Base-by-base conservation (phyloP, 2,888 invertebrate genomes). In the Scaptodrosophila latifasciaeformis region DNA sequence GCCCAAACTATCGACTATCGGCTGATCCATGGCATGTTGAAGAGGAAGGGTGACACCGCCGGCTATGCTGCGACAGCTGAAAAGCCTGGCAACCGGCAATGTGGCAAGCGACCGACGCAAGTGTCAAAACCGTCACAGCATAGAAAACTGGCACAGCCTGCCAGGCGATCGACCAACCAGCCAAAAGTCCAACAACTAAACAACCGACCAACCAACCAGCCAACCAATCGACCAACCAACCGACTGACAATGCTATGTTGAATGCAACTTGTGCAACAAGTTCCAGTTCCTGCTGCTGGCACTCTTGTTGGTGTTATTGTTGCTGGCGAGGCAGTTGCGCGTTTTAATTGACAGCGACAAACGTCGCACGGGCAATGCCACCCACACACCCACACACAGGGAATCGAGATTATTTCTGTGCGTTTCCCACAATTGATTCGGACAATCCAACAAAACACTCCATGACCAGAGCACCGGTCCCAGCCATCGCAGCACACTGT, bases 371-470 rank as follows among this genome's bases (percentile, higher is more conserved):
- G 64, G 64, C 67, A 66, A 70, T 68, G 67, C 74, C 72, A 74
- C 68, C 74, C 77, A 74, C 72, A 62, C 68, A 60, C 49, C 61
- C 56, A 54, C 45, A 60, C n/a, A 29, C 34, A 44, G 48, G 30
- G 44, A 39, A 54, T 65, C 40, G 35, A 59, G 69, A 70, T 77
- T 72, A 67, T 76, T 70, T 56, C 71, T 62, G 67, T 74, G 74
- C 74, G 70, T 74, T 70, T 77, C 69, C 75, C 74, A 77, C 77
- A 74, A 74, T 77, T 71, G 75, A 75, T 75, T 78, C 62, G 63
- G 78, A 78, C 74, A 75, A 71, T 75, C 67, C 65, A 48, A 29
- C 37, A 37, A 37, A 13, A 24, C 7, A 24, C 24, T 24, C 24
- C 24, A 24, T 24, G 59, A 59, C 58, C 69, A 65, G 53, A 62